These are phyloP conservation scores for Pygoscelis antarcticus DNA, from an alignment of 2,113 vertebrate species.

Conservation along the genomic window DNA sequence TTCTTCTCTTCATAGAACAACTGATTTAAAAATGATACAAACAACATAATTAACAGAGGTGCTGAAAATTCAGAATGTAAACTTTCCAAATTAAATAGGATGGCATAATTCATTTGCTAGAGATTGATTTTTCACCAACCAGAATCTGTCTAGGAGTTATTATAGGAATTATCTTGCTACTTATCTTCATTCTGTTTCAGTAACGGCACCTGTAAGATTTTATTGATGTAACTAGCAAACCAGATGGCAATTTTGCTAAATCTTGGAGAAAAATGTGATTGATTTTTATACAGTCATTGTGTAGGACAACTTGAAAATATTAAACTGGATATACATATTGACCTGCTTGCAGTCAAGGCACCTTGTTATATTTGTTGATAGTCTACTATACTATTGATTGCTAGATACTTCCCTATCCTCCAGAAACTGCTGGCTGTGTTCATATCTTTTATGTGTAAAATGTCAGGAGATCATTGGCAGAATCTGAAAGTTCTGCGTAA, in stretches of 20 bases:
- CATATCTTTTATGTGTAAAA: neutral
- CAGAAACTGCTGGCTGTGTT: neutral
- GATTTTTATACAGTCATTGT: neutral
- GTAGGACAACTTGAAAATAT: neutral
- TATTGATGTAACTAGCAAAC: conserved; percentile 34
- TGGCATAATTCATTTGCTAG: neutral
- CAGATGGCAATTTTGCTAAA: conserved; percentile 30
- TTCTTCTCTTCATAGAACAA: neutral
- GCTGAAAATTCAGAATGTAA: neutral
- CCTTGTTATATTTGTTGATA: conserved; percentile 6
- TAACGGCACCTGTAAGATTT: conserved; percentile 17
- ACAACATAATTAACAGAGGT: neutral
- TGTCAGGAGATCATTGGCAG: neutral
- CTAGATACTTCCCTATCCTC: neutral
- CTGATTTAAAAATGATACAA: neutral
- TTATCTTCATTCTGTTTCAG: conserved; percentile 15
- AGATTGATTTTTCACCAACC: neutral
- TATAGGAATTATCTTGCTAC: neutral
- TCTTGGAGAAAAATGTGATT: neutral
- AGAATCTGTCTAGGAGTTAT: neutral
- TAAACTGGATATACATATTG: neutral
- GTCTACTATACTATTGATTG: neutral
- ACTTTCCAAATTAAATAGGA: neutral
- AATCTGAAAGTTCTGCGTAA: neutral
- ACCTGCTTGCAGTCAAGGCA: neutral